These are phyloP conservation scores for Amniataba percoides DNA, from an alignment of 2,797 vertebrate genomes.

Conservation along the genomic window DNA sequence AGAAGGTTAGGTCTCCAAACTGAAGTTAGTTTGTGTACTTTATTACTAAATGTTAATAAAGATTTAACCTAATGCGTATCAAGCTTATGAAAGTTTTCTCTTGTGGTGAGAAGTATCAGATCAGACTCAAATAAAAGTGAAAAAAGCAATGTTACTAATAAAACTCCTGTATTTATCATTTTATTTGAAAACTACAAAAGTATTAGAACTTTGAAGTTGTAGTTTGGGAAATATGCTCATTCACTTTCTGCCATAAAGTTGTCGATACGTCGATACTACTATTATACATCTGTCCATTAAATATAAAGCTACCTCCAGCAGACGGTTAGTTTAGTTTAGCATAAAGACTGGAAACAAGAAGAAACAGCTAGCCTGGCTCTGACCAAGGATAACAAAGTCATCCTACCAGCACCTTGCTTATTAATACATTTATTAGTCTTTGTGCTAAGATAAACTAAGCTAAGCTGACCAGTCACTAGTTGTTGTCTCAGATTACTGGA, in stretches of 20 bases:
- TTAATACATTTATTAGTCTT: background rate
- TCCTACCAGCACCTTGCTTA: background rate
- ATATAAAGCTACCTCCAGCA: background rate
- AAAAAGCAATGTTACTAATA: background rate
- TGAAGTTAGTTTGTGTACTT: background rate
- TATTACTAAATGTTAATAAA: background rate
- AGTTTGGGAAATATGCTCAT: background rate
- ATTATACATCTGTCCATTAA: background rate
- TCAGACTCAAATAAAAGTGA: too few species aligned
- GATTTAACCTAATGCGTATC: background rate
- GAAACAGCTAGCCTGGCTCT: background rate
- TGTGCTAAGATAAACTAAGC: background rate
- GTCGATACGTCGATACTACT: too few species aligned
- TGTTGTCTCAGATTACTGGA: background rate
- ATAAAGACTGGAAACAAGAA: background rate
- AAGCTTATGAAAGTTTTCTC: background rate
- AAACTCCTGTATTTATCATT: background rate
- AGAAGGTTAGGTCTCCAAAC: slow-evolving; percentile 2
- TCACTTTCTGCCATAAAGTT: background rate
- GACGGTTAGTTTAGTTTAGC: background rate
- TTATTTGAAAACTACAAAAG: background rate
- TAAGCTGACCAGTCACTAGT: background rate
- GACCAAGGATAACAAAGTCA: background rate
- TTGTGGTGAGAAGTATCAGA: background rate
- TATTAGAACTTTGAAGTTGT: background rate